These are phyloP conservation scores for Stichopus horrens DNA, from an alignment of 53 echinoderm and acorn worm genomes.

Conservation along the genomic window DNA sequence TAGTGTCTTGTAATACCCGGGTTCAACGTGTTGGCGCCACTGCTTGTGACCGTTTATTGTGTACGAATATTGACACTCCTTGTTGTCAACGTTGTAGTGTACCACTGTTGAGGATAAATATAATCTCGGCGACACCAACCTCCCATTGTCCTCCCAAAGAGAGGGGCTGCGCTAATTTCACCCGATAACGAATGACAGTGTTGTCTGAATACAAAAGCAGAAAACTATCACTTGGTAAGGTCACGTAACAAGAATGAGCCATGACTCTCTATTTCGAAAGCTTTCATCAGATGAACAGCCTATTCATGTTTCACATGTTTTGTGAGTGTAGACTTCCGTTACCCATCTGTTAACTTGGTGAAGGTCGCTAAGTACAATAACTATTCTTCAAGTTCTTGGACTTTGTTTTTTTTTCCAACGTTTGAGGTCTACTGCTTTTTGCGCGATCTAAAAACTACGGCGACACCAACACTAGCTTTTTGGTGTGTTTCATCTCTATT, in stretches of 20 bases:
- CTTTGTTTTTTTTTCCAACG: constrained; percentile 17
- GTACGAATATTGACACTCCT: constrained; percentile 4
- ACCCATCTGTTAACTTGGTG: constrained; percentile 17
- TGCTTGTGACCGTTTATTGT: background rate
- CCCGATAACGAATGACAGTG: constrained; percentile 6
- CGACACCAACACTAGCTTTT: constrained; percentile 30
- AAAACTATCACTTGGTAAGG: constrained; percentile 9
- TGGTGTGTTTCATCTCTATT: constrained; percentile 19
- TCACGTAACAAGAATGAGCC: background rate
- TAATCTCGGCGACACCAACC: constrained; percentile 20
- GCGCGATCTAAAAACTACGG: constrained; percentile 29
- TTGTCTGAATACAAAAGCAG: background rate
- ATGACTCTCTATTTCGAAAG: background rate
- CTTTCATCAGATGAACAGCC: background rate
- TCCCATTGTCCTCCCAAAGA: constrained; percentile 25
- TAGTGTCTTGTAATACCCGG: background rate
- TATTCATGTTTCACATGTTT: background rate
- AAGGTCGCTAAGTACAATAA: background rate
- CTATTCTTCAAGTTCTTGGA: constrained; percentile 1
- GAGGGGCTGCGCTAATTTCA: constrained; percentile 23
- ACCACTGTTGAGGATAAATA: constrained; percentile 25
- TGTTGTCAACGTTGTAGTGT: constrained; percentile 7
- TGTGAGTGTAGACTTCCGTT: background rate
- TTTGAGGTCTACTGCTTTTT: background rate
- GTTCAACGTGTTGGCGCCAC: background rate